Percentiles rank a stretch among this genome's conserved stretches.
Evolutionary conservation across 2,797 vertebrate genomes (phyloP).

Genomic region (Emys orbicularis): DNA sequence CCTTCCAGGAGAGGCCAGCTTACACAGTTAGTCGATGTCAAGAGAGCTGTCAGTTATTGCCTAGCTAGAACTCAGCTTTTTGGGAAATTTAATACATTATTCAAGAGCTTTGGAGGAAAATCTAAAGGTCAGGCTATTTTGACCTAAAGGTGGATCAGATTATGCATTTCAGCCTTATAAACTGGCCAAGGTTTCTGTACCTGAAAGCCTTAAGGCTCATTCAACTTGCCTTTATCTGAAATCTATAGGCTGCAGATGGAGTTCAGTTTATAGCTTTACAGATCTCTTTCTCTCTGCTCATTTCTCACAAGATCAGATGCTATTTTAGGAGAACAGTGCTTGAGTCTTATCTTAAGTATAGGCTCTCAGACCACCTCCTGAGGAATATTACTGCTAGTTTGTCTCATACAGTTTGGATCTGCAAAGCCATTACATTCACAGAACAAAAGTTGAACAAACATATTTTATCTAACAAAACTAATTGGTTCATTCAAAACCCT

Average conservation of each 20-base stretch:
- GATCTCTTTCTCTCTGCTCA: not conserved
- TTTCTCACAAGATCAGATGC: not conserved
- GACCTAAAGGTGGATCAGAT: slow-evolving; percentile 50
- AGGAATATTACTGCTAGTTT: not conserved
- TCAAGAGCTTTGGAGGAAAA: slow-evolving; percentile 52
- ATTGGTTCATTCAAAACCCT: accelerated
- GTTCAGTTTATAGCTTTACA: slow-evolving; percentile 47
- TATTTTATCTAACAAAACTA: not conserved
- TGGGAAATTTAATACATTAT: slow-evolving; percentile 62
- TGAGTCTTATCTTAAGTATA: not conserved
- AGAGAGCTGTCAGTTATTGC: slow-evolving; percentile 30
- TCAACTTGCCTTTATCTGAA: slow-evolving; percentile 38
- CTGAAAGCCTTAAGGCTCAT: slow-evolving; percentile 16
- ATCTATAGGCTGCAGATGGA: slow-evolving; percentile 63
- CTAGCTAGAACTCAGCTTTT: slow-evolving; percentile 46
- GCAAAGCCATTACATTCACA: not conserved
- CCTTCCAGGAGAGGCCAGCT: not conserved
- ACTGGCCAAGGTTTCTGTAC: not conserved
- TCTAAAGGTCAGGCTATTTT: slow-evolving; percentile 64
- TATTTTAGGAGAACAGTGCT: not conserved
- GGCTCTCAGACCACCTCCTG: not conserved
- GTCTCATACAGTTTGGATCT: accelerated
- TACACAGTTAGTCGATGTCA: not conserved
- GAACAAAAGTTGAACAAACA: not conserved
- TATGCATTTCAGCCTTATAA: not conserved